Evolutionary conservation across 2,797 vertebrate species (phyloP).

Genomic region (Enteromius viviparus): DNA sequence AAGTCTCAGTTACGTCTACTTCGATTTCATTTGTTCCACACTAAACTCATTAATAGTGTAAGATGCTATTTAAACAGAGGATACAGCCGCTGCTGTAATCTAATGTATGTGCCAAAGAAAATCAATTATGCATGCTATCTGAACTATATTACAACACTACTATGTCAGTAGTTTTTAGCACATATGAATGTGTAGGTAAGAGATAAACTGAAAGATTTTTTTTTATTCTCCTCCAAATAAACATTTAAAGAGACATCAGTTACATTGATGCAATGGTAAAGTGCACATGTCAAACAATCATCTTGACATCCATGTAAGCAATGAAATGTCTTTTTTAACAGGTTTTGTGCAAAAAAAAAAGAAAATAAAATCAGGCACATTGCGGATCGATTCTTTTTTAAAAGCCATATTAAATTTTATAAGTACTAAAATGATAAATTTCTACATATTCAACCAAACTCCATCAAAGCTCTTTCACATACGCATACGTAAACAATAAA

Average conservation of each 20-base stretch:
- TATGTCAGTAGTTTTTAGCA: not conserved
- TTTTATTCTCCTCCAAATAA: slow-evolving; percentile 54
- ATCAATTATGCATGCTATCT: slow-evolving; percentile 5
- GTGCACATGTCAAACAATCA: slow-evolving; percentile 67
- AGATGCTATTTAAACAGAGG: slow-evolving; percentile 27
- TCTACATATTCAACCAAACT: not conserved
- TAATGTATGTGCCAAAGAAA: not conserved
- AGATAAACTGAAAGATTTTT: slow-evolving; percentile 29
- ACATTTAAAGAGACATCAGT: slow-evolving; percentile 62
- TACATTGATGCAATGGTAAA: slow-evolving; percentile 64
- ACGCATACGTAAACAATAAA: slow-evolving; percentile 23
- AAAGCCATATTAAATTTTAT: slow-evolving; percentile 40
- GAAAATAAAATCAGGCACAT: slow-evolving; percentile 35
- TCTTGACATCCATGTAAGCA: slow-evolving; percentile 52
- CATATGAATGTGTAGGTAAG: not conserved
- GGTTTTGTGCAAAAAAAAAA: slow-evolving; percentile 67
- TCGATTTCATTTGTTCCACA: slow-evolving; percentile 47
- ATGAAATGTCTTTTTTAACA: slow-evolving; percentile 59
- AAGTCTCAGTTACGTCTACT: slow-evolving; percentile 35
- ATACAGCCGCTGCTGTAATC: slow-evolving; percentile 1
- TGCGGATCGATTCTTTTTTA: slow-evolving; percentile 37
- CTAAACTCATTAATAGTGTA: slow-evolving; percentile 44
- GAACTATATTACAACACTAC: not conserved
- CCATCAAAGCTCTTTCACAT: not conserved
- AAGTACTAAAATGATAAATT: slow-evolving; percentile 2